phyloP scores from a whole-genome alignment of 2,113 vertebrate genomes.

The Coptodon bakossiorum region DNA sequence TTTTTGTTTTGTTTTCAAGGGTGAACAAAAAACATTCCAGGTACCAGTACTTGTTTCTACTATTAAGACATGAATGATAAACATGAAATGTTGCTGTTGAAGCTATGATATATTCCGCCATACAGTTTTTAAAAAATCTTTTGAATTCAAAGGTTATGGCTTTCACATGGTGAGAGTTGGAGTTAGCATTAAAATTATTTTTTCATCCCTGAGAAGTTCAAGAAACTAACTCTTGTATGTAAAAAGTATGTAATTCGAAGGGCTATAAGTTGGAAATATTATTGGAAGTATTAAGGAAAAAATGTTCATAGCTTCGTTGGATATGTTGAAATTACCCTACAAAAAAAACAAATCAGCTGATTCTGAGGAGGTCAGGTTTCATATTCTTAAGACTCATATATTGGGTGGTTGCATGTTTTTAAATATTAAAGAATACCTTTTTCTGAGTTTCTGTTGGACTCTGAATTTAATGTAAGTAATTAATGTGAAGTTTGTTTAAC shows the following conservation, averaged over 20 bases:
- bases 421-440: neutral
- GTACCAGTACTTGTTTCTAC: neutral
- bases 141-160: neutral
- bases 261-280: accelerated
- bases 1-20: neutral
- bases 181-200: neutral
- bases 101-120: neutral
- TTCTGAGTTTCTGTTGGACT: neutral
- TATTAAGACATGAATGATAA: neutral
- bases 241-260: accelerated
- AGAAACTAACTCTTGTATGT: neutral
- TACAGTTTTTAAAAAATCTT: neutral
- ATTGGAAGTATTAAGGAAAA: neutral
- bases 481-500: neutral
- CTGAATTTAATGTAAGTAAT: neutral
- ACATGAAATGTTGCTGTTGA: neutral
- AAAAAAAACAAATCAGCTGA: neutral
- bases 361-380: neutral
- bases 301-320: neutral
- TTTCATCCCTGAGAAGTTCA: neutral
- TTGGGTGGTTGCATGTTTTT: neutral
- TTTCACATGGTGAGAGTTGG: neutral
- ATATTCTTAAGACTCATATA: neutral
- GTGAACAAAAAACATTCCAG: accelerated
- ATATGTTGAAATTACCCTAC: neutral